These are phyloP conservation scores for Agapornis roseicollis DNA, from an alignment of 2,113 vertebrate genomes.

Conservation along the genomic window DNA sequence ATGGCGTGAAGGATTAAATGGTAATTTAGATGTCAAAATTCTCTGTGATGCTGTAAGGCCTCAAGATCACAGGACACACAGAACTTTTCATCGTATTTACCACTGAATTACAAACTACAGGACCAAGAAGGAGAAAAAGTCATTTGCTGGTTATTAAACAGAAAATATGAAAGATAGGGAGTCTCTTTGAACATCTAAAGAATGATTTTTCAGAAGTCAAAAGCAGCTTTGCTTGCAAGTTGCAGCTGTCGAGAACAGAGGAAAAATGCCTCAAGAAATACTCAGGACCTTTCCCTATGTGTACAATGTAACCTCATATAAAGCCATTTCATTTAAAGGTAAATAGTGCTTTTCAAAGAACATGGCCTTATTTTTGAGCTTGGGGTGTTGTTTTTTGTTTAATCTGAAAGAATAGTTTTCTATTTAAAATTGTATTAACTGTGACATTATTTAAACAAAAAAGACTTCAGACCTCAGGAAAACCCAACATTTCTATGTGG, in stretches of 20 bases:
- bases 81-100: not conserved
- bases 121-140: not conserved
- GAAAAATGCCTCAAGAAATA: not conserved
- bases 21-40: constrained; percentile 38
- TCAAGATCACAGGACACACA: constrained; percentile 2
- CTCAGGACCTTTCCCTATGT: not conserved
- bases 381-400: not conserved
- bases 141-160: not conserved
- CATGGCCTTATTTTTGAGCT: not conserved
- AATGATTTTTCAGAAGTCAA: not conserved
- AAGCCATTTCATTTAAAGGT: not conserved
- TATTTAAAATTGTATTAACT: not conserved
- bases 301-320: not conserved
- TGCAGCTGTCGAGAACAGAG: not conserved
- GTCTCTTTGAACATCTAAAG: not conserved
- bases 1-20: constrained; percentile 4
- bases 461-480: not conserved
- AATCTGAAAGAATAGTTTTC: not conserved
- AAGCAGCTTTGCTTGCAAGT: not conserved
- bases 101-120: not conserved
- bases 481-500: not conserved
- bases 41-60: not conserved
- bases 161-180: not conserved
- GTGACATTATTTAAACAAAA: not conserved
- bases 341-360: not conserved